Evolutionary conservation across 2,888 invertebrate species (phyloP).

Genomic region (Temnothorax unifasciatus): DNA sequence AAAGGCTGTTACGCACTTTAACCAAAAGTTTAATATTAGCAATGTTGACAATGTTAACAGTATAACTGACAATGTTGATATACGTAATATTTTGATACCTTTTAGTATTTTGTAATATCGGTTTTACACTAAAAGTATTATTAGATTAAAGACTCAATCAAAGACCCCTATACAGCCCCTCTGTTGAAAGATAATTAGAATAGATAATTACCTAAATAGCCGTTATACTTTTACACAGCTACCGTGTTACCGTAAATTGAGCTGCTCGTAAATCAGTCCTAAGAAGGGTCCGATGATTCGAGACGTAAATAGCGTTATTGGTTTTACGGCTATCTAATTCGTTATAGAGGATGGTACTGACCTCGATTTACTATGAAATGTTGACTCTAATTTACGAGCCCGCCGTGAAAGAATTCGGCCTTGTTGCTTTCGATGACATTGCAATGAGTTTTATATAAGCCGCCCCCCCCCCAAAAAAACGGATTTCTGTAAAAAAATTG

Average conservation of each 20-base stretch:
- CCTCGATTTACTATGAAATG: conserved; percentile 59
- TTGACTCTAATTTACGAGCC: conserved; percentile 59
- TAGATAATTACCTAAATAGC: conserved; percentile 74
- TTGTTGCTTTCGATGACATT: conserved; percentile 54
- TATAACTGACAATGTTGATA: not conserved
- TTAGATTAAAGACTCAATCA: not conserved
- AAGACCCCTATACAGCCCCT: not conserved
- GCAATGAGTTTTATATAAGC: conserved; percentile 54
- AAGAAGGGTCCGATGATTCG: conserved; percentile 82
- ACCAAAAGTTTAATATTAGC: conserved; percentile 3
- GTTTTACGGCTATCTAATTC: conserved; percentile 77
- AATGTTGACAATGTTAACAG: not conserved
- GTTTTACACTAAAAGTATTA: not conserved
- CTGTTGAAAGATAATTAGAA: not conserved
- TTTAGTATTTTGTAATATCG: not conserved
- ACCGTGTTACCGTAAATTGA: conserved; percentile 74
- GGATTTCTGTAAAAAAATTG: not conserved
- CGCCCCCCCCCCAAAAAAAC: conserved; percentile 13
- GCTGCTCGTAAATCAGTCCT: conserved; percentile 80
- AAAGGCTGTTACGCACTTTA: not conserved
- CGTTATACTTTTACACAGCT: conserved; percentile 81
- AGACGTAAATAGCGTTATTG: conserved; percentile 85
- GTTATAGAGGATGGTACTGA: conserved; percentile 49
- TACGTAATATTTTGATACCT: not conserved
- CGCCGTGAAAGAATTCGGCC: conserved; percentile 65